Conservation (phyloP, 2,888 invertebrate genomes). For the Nomada flava region DNA sequence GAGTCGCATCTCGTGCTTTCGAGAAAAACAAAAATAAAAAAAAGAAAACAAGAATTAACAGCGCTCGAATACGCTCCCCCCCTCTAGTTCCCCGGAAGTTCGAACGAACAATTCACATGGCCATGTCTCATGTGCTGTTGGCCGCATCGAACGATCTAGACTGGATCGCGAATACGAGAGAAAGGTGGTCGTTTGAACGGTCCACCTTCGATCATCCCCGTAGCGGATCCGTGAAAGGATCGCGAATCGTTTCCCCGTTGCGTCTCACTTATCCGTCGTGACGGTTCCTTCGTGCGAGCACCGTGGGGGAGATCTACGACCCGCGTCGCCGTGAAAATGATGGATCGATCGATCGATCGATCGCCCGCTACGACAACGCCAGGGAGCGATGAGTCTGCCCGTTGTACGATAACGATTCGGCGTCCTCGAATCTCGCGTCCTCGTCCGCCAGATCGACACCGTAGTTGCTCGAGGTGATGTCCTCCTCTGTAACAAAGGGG, state of each 20-base stretch:
- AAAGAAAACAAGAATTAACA: background rate
- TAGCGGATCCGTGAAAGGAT: background rate
- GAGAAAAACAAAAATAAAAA: background rate
- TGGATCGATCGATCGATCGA: slow-evolving; percentile 51
- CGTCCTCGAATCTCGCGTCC: slow-evolving; percentile 70
- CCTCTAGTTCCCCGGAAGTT: background rate
- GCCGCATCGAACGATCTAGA: background rate
- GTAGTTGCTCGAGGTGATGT: slow-evolving; percentile 79
- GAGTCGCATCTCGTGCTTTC: slow-evolving; percentile 7
- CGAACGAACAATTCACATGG: background rate
- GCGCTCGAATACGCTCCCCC: background rate
- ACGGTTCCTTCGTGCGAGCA: slow-evolving; percentile 21
- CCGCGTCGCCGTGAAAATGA: slow-evolving; percentile 18
- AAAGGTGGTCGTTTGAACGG: background rate
- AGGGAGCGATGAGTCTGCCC: slow-evolving; percentile 75
- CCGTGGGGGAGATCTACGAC: slow-evolving; percentile 33
- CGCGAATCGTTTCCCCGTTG: background rate
- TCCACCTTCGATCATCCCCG: background rate
- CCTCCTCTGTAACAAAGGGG: slow-evolving; percentile 76
- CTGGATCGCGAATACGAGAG: background rate
- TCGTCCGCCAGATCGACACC: slow-evolving; percentile 79
- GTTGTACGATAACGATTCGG: slow-evolving; percentile 66
- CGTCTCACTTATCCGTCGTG: background rate
- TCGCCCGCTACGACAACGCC: slow-evolving; percentile 72
- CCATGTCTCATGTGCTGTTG: background rate